Evolutionary conservation across 2,888 invertebrate genomes (phyloP).

Genomic region (Blomia tropicalis): DNA sequence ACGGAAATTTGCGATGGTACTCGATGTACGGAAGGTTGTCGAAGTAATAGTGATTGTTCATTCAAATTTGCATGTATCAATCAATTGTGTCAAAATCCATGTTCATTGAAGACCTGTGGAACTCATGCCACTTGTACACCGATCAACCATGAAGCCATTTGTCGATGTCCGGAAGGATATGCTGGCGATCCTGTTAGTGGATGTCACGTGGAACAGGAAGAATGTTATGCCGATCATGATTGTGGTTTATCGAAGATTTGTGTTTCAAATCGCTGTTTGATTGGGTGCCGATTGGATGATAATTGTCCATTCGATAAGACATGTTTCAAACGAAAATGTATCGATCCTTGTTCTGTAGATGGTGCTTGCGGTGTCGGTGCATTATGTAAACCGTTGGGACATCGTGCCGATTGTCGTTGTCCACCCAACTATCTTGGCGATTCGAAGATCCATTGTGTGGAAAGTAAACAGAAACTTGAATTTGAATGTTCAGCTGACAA

Average conservation of each 20-base stretch:
- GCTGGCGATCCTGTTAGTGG: constrained; percentile 27
- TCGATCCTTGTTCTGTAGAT: constrained; percentile 28
- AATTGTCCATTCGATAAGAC: constrained; percentile 58
- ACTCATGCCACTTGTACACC: constrained; percentile 65
- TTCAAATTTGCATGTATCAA: constrained; percentile 31
- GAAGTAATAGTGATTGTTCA: constrained; percentile 34
- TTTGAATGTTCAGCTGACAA: constrained; percentile 28
- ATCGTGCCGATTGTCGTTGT: constrained; percentile 46
- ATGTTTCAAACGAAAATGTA: constrained; percentile 38
- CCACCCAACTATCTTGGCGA: constrained; percentile 51
- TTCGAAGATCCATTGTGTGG: constrained; percentile 45
- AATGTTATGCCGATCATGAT: constrained; percentile 29
- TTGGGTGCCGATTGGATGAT: constrained; percentile 43
- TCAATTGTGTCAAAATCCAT: constrained; percentile 62
- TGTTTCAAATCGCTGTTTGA: constrained; percentile 29
- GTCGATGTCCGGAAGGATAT: constrained; percentile 31
- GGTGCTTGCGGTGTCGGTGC: constrained; percentile 34
- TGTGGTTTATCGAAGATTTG: constrained; percentile 30
- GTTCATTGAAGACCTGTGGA: constrained; percentile 56
- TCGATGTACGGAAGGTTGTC: constrained; percentile 49
- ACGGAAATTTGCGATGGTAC: constrained; percentile 48
- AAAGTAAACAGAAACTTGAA: constrained; percentile 34
- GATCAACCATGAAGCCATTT: constrained; percentile 48
- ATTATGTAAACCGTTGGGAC: constrained; percentile 29
- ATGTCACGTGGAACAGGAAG: constrained; percentile 29